Conservation (phyloP, 2,888 invertebrate species). For the Hirtodrosophila duncani region DNA sequence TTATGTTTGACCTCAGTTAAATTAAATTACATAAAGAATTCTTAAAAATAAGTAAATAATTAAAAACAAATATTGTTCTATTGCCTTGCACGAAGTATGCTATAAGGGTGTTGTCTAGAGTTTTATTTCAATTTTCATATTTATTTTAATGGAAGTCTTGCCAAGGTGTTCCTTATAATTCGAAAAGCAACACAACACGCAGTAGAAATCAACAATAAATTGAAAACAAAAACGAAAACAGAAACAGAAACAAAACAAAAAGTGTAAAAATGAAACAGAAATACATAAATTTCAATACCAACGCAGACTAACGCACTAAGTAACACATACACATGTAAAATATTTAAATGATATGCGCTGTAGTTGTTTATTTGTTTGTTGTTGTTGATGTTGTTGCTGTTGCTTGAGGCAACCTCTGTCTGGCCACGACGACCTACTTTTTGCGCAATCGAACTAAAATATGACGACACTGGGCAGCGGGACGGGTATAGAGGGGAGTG, state of each 20-base stretch:
- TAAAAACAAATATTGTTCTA: too few species aligned
- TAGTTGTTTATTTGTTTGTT: conserved; percentile 27
- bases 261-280: conserved; percentile 15
- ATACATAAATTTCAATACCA: conserved; percentile 52
- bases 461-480: conserved; percentile 37
- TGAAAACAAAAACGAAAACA: conserved; percentile 26
- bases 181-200: too few species aligned
- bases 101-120: too few species aligned
- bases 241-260: conserved; percentile 24
- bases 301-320: conserved; percentile 37
- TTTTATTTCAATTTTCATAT: too few species aligned
- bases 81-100: too few species aligned
- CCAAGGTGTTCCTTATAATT: too few species aligned
- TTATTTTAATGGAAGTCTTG: too few species aligned
- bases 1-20: conserved; percentile 40
- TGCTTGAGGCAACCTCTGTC: conserved; percentile 42
- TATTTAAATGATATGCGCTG: conserved; percentile 60
- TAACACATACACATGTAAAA: conserved; percentile 45
- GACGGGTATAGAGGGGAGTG: conserved; percentile 2
- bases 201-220: too few species aligned
- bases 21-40: too few species aligned
- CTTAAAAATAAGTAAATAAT: too few species aligned
- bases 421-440: conserved; percentile 67
- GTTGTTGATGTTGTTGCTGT: conserved; percentile 17
- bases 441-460: conserved; percentile 59